Evolutionary conservation across 2,888 invertebrate genomes (phyloP).

Genomic region (Eupithecia exiguata): DNA sequence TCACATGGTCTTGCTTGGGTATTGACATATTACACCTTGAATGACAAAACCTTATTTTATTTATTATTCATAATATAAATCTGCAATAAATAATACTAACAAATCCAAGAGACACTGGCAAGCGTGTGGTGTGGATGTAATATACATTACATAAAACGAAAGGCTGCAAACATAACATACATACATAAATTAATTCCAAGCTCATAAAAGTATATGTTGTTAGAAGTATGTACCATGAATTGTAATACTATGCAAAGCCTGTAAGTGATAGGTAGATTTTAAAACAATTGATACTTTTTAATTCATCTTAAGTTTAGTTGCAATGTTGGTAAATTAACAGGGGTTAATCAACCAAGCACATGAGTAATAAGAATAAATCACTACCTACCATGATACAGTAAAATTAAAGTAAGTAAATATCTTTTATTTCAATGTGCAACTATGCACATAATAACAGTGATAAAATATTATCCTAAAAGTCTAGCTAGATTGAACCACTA

Average conservation of each 20-base stretch:
- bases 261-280: not conserved
- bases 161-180: not conserved
- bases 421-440: not conserved
- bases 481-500: conserved; percentile 24
- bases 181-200: not conserved
- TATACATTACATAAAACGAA: not conserved
- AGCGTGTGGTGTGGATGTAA: not conserved
- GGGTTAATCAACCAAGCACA: not conserved
- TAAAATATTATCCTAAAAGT: conserved; percentile 11
- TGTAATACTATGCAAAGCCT: not conserved
- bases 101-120: not conserved
- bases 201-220: not conserved
- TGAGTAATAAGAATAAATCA: conserved; percentile 8
- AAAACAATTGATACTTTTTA: not conserved
- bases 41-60: not conserved
- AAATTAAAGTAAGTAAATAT: not conserved
- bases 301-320: not conserved
- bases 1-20: not conserved
- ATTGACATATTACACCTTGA: not conserved
- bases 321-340: not conserved
- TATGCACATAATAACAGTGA: conserved; percentile 5
- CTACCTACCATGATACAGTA: not conserved
- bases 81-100: not conserved
- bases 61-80: not conserved
- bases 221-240: not conserved